Conservation (phyloP, 2,113 vertebrate species). For the Sapayoa aenigma region DNA sequence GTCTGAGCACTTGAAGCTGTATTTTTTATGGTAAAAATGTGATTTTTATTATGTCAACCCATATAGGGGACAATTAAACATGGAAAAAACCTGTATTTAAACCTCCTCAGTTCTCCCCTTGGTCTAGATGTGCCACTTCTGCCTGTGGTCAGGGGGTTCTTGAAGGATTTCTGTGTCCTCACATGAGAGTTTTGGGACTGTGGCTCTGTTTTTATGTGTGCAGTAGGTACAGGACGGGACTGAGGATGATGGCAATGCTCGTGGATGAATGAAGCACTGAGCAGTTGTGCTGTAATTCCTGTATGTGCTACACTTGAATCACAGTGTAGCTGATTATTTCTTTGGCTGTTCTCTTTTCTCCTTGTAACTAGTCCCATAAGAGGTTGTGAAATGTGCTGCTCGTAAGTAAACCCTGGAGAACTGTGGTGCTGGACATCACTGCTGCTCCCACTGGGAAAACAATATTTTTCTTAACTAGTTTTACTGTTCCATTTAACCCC, state of each 20-base stretch:
- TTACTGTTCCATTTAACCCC: not conserved
- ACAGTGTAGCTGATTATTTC: not conserved
- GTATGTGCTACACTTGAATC: not conserved
- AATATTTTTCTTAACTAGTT: not conserved
- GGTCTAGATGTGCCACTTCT: not conserved
- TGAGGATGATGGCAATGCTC: not conserved
- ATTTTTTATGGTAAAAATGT: not conserved
- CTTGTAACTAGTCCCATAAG: not conserved
- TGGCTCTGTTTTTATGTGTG: not conserved
- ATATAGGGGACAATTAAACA: not conserved
- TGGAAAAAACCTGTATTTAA: not conserved
- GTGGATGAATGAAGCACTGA: accelerated
- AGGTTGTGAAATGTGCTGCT: not conserved
- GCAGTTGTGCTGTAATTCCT: not conserved
- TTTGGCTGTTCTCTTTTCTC: not conserved
- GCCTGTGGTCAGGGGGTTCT: not conserved
- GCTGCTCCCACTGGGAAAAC: not conserved
- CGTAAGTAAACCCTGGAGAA: not conserved
- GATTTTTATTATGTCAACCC: not conserved
- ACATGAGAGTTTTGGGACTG: not conserved
- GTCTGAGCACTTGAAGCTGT: not conserved
- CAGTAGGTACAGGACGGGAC: not conserved
- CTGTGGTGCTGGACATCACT: not conserved
- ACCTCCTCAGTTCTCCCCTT: not conserved
- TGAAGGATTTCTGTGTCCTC: not conserved